Evolutionary conservation across 2,797 vertebrate genomes (phyloP), one percentile per base, ranked within the genome.

Genomic region (Nothura maculosa): DNA sequence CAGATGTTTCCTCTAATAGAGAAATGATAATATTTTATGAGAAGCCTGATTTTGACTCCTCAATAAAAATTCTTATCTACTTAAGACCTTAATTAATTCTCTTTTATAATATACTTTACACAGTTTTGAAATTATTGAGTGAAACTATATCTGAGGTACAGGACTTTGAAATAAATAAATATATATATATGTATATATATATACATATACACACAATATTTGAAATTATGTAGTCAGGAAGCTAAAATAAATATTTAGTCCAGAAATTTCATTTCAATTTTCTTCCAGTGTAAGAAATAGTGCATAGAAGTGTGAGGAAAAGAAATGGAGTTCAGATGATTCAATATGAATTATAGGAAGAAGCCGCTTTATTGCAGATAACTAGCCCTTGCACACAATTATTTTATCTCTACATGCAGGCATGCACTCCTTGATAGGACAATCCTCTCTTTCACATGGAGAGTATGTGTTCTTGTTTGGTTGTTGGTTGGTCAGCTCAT

Each of bases 1-100:
- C 50, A 87, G 58, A 55, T 77, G 8, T 67, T 20, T 20, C 55
- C 20, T 75, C 4, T n/a, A 74, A 21, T 15, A 52, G n/a, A 58
- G 7, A 81, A 81, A 92, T 84, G 38, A 0, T 38, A 17, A 30
- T 45, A 9, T 13, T 70, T 92, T 74, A 36, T 85, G 57, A 60
- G 62, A 81, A 87, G 21, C 6, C 14, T 77, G n/a, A 89, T 77
- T 92, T 73, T 61, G 88, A 92, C 73, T 87, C 21, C 61, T 52
- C 18, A 13, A 10, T 55, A 70, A 48, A 54, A 83, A 40, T 2
- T 68, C 38, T 86, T 81, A 42, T 32, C 38, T 86, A 38, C 42
- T 43, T 43, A 43, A 43, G 42, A 43, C 42, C 17, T 43, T 43
- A 47, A 61, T 27, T 67, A 48, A 4, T 3, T 40, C 14, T 40